Evolutionary conservation across 2,113 vertebrate genomes (phyloP), one percentile per base, ranked within the genome.

Genomic region (Otocyon megalotis): DNA sequence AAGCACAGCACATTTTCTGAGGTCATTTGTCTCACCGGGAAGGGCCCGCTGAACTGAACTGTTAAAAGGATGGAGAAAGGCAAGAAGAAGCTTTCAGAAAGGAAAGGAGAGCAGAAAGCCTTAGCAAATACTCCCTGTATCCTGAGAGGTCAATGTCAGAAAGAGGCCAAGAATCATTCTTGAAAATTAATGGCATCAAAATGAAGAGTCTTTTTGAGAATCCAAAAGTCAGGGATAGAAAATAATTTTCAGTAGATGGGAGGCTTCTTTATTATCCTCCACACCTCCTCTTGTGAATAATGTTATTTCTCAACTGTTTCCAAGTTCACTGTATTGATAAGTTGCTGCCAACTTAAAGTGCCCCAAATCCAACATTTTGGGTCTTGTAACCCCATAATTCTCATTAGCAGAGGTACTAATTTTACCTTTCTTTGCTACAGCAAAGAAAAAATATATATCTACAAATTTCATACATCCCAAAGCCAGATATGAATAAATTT

Each of bases 11-110:
- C 72, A 92, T 98, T 94, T 94, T 88, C 92, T 86, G 72, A 91
- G 83, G 67, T 90, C 26, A 94, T 95, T 98, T 97, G 71, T 93
- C 56, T 96, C 74, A 91, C 71, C 87, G 88, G 56, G 93, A 83
- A 82, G 71, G 76, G 67, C 48, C 58, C 93, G 43, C 80, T 95
- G 79, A 80, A 86, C 63, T 87, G 82, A 93, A 8, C 58, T 89
- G 14, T 37, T 89, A 88, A 94, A 80, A 93, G 63, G 1, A 91
- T 30, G 20, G 88, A 69, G 8, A 97, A 93, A 97, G 90, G 53
- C 54, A 91, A 43, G 56, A 92, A 86, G 76, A 94, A 72, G 88
- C 12, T 89, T 92, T 86, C 67, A 92, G 80, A 71, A 97, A 97
- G 91, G 58, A 62, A 92, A 88, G 37, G 17, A 80, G 90, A 91